Evolutionary conservation across 2,888 invertebrate species (phyloP).

Genomic region (Alcis repandata): DNA sequence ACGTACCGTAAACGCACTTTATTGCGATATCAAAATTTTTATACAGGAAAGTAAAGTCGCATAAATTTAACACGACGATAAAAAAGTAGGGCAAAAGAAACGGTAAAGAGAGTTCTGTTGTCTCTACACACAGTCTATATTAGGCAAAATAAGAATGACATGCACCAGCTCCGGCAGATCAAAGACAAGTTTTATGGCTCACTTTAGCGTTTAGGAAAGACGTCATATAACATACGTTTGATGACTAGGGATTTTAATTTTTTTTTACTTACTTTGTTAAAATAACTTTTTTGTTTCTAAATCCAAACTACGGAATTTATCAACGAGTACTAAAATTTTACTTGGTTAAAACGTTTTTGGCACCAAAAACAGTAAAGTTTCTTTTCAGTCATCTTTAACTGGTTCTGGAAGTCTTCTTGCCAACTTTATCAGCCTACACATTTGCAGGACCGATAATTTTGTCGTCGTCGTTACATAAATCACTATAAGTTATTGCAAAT

Average conservation of each 20-base stretch:
- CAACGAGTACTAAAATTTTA: neutral
- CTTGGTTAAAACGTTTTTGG: slow-evolving; percentile 2
- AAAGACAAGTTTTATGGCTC: slow-evolving; percentile 62
- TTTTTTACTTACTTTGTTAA: slow-evolving; percentile 31
- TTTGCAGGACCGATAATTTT: slow-evolving; percentile 55
- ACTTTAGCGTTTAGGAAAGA: slow-evolving; percentile 60
- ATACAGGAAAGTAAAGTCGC: slow-evolving; percentile 32
- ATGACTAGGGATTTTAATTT: slow-evolving; percentile 50
- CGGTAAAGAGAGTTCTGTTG: slow-evolving; percentile 33
- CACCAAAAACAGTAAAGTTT: slow-evolving; percentile 15
- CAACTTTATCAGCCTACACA: slow-evolving; percentile 49
- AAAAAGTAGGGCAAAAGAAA: slow-evolving; percentile 29
- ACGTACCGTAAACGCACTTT: slow-evolving; percentile 19
- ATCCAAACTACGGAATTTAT: neutral
- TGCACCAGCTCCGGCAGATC: slow-evolving; percentile 57
- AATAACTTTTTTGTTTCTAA: slow-evolving; percentile 22
- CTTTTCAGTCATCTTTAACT: slow-evolving; percentile 24
- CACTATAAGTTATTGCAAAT: slow-evolving; percentile 41
- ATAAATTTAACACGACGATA: slow-evolving; percentile 27
- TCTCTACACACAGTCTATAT: slow-evolving; percentile 27
- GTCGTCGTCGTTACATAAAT: slow-evolving; percentile 48
- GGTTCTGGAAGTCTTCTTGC: slow-evolving; percentile 40
- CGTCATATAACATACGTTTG: slow-evolving; percentile 61
- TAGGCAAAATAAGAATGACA: slow-evolving; percentile 50
- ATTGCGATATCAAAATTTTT: slow-evolving; percentile 39